phyloP scores from a whole-genome alignment of 2,797 vertebrate species.

The Hipposideros larvatus region DNA sequence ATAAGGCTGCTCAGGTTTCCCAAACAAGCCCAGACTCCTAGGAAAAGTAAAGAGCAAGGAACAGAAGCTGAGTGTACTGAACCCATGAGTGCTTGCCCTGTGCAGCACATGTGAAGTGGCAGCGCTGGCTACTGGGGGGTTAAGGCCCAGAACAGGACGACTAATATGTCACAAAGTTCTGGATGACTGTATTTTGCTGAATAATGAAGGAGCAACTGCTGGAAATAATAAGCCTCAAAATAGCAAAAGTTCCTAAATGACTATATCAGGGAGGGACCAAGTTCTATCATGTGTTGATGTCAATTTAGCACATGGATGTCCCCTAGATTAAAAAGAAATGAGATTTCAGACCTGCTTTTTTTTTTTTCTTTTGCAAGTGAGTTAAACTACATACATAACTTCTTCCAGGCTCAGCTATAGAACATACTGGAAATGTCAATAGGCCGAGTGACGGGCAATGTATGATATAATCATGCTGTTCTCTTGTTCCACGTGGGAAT shows the following conservation, averaged over 20 bases:
- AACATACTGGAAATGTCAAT: conserved; percentile 70
- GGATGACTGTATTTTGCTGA: conserved; percentile 75
- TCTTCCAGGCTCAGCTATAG: conserved; percentile 43
- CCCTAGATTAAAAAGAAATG: conserved; percentile 73
- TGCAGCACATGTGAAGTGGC: not conserved
- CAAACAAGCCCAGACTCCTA: not conserved
- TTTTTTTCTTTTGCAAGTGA: conserved; percentile 6
- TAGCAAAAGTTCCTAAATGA: conserved; percentile 82
- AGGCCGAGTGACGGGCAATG: conserved; percentile 71
- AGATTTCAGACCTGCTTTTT: conserved; percentile 52
- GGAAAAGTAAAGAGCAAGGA: not conserved
- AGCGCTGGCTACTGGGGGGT: conserved; percentile 8
- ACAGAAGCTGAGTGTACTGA: not conserved
- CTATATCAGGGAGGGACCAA: conserved; percentile 78
- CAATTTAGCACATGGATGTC: conserved; percentile 75
- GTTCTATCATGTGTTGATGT: conserved; percentile 82
- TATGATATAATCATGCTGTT: conserved; percentile 45
- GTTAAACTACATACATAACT: conserved; percentile 63
- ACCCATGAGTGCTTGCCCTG: not conserved
- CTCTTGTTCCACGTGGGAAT: conserved; percentile 59
- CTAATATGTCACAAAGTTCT: conserved; percentile 60
- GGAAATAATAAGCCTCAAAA: conserved; percentile 81
- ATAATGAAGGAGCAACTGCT: conserved; percentile 80
- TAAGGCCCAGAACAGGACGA: conserved; percentile 37
- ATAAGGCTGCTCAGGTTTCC: not conserved